phyloP scores from a whole-genome alignment of 2,888 invertebrate species.

The Latheticus oryzae region DNA sequence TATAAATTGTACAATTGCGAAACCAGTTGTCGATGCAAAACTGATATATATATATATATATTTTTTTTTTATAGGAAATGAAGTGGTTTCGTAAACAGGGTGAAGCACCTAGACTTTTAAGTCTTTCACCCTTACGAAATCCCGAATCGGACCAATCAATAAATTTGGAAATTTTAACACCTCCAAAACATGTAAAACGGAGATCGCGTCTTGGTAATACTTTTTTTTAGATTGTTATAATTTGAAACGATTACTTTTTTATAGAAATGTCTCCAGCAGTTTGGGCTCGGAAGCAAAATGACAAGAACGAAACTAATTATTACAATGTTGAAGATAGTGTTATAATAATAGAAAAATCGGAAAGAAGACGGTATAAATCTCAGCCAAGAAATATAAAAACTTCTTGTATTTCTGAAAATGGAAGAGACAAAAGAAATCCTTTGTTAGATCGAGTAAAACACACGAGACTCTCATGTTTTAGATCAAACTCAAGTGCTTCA shows the following conservation, averaged over 20 bases:
- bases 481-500: slow-evolving; percentile 69
- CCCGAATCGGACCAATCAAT: slow-evolving; percentile 64
- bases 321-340: slow-evolving; percentile 75
- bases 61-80: slow-evolving; percentile 65
- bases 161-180: slow-evolving; percentile 45
- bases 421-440: slow-evolving; percentile 76
- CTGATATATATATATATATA: neutral
- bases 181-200: slow-evolving; percentile 51
- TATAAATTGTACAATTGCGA: slow-evolving; percentile 19
- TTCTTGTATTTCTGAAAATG: slow-evolving; percentile 50
- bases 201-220: slow-evolving; percentile 58
- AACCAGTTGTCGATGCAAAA: slow-evolving; percentile 13
- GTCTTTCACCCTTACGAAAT: slow-evolving; percentile 73
- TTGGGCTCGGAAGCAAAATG: slow-evolving; percentile 72
- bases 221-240: too few relatives aligned
- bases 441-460: slow-evolving; percentile 78
- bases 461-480: slow-evolving; percentile 77
- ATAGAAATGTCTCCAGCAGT: slow-evolving; percentile 75
- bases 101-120: slow-evolving; percentile 76
- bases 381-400: slow-evolving; percentile 67
- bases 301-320: slow-evolving; percentile 75
- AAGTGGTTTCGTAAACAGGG: slow-evolving; percentile 78
- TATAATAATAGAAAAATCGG: slow-evolving; percentile 71
- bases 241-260: slow-evolving; percentile 24
- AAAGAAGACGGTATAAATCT: slow-evolving; percentile 68